Conservation (phyloP, 2,113 vertebrate species). For the Grus americana region DNA sequence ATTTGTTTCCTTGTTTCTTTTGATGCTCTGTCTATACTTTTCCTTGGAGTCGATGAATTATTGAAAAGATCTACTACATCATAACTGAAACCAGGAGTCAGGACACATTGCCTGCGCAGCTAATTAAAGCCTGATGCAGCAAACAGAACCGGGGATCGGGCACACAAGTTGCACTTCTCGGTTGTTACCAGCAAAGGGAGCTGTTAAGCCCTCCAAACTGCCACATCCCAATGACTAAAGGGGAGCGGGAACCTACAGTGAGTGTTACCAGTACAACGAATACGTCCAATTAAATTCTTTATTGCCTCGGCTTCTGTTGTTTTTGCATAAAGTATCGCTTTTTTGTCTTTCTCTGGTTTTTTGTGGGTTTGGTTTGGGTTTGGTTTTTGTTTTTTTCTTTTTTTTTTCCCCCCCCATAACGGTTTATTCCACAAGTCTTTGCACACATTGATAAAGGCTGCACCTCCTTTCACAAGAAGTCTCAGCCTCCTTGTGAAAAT, state of each 20-base stretch:
- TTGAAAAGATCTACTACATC: not conserved
- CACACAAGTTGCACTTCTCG: not conserved
- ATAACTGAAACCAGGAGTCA: not conserved
- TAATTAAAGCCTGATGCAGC: not conserved
- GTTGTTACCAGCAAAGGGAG: constrained; percentile 52
- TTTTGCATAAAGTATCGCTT: not conserved
- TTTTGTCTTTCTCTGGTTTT: not conserved
- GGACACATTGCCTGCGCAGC: not conserved
- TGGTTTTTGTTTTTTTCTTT: too few species aligned
- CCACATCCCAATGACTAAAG: not conserved
- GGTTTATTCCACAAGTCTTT: not conserved
- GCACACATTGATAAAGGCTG: not conserved
- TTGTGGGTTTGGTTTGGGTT: too few species aligned
- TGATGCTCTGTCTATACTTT: not conserved
- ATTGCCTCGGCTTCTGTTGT: not conserved
- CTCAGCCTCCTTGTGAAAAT: not conserved
- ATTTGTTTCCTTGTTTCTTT: not conserved
- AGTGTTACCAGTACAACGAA: not conserved
- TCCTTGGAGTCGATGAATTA: not conserved
- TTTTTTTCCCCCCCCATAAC: fast-evolving
- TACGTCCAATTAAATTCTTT: not conserved
- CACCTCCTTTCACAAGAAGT: not conserved
- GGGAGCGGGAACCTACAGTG: not conserved
- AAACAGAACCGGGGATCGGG: fast-evolving
- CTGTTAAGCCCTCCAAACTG: not conserved